Evolutionary conservation across 2,113 vertebrate genomes (phyloP), one percentile per base, ranked within the genome.

Genomic region (Rhinolophus sinicus): DNA sequence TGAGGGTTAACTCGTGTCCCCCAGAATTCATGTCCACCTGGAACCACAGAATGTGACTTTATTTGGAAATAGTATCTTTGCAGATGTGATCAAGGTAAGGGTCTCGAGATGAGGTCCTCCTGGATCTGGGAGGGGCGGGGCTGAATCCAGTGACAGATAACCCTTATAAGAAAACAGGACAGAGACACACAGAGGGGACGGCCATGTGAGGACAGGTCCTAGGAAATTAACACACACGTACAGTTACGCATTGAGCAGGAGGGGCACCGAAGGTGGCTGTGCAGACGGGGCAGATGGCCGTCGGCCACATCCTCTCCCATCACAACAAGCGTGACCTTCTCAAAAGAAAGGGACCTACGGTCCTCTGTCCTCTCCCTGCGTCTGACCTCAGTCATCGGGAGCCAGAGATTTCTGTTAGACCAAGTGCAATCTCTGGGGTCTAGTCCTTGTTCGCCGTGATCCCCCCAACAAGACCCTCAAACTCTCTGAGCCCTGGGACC

Each of bases 141-240:
- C 69, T 52, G 44, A 28, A 5, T 18, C 50, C 77, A 26, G 9
- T 1, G 54, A 64, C 73, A 44, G 40, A 14, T 16, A 44, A 44
- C 44, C 85, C 78, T 82, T 12, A 16, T 6, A 33, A 26, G 67
- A 56, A 28, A 18, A 56, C 13, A 30, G 28, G 58, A 38, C 21
- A n/a, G 50, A 54, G n/a, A 11, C 15, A 8, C 88, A 58, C 75
- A 18, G 64, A 56, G 35, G 67, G 44, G n/a, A 44, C 0, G 0
- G 69, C 47, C 67, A 12, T 0, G 12, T 30, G 52, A 16, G 35
- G 28, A 62, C 52, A 28, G 54, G 44, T 44, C 62, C 14, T 0
- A 1, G 4, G 40, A 54, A 24, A 44, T 8, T 2, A 2, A 15
- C 1, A 40, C n/a, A n/a, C 54, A 14, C 33, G 0, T 1, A 12